Conservation (phyloP, 1,140 invertebrate genomes). For the Trissolcus basalis region DNA sequence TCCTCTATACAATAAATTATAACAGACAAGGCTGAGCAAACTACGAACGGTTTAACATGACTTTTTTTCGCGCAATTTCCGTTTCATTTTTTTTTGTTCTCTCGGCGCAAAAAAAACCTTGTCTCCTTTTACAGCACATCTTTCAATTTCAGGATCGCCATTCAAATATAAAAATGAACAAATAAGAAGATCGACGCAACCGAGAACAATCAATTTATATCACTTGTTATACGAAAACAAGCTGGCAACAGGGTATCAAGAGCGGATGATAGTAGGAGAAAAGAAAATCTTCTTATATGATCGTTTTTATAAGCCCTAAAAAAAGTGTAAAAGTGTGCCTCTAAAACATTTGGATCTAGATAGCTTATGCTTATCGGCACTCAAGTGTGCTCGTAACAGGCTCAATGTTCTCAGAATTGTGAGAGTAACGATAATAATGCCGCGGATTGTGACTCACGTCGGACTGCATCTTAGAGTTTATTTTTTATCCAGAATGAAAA, state of each 20-base stretch:
- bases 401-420: conserved; percentile 52
- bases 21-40: too few relatives aligned
- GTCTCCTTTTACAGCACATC: too few relatives aligned
- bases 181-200: conserved; percentile 42
- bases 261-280: conserved; percentile 2
- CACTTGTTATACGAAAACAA: conserved; percentile 19
- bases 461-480: conserved; percentile 50
- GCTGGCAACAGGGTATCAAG: conserved; percentile 36
- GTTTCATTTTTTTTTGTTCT: too few relatives aligned
- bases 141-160: not conserved
- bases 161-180: conserved; percentile 45
- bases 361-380: conserved; percentile 40
- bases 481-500: conserved; percentile 33
- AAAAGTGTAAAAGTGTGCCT: conserved; percentile 43
- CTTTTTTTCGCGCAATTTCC: too few relatives aligned
- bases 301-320: conserved; percentile 47
- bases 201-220: conserved; percentile 53
- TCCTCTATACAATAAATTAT: not conserved
- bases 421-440: conserved; percentile 35
- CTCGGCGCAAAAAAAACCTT: too few relatives aligned
- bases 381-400: conserved; percentile 56
- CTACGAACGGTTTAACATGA: too few relatives aligned
- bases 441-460: conserved; percentile 31
- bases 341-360: conserved; percentile 14
- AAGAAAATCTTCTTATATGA: conserved; percentile 50